These are phyloP conservation scores for Muscina levida DNA, from an alignment of 2,888 invertebrate genomes.

Conservation along the genomic window DNA sequence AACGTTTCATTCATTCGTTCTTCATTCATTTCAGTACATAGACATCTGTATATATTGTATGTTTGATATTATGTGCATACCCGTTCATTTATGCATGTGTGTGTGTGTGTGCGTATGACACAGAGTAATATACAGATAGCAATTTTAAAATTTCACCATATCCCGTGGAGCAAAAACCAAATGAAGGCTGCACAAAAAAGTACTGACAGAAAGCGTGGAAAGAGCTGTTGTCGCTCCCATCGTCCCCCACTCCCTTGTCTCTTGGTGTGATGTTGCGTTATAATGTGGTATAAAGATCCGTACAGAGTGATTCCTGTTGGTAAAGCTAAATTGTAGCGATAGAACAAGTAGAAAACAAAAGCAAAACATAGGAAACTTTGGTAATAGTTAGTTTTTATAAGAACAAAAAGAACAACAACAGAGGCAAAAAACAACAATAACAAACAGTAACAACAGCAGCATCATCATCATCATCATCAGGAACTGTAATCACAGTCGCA, in stretches of 20 bases:
- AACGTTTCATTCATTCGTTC: slow-evolving; percentile 57
- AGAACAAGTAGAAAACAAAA: slow-evolving; percentile 41
- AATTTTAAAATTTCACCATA: slow-evolving; percentile 55
- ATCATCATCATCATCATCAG: background rate
- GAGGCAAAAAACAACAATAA: background rate
- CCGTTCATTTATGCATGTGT: background rate
- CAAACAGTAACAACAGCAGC: background rate
- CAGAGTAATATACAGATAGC: slow-evolving; percentile 48
- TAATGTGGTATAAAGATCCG: background rate
- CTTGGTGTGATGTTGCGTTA: slow-evolving; percentile 4
- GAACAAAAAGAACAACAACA: slow-evolving; percentile 29
- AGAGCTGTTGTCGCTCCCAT: slow-evolving; percentile 19
- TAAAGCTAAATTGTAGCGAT: slow-evolving; percentile 59
- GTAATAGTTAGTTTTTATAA: slow-evolving; percentile 26
- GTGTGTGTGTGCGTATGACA: slow-evolving; percentile 42
- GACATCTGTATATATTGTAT: background rate
- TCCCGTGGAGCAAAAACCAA: slow-evolving; percentile 41
- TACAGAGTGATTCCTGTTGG: slow-evolving; percentile 34
- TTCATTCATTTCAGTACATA: slow-evolving; percentile 48
- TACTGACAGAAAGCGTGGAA: background rate
- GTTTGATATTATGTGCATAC: background rate
- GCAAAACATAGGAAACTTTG: slow-evolving; percentile 44
- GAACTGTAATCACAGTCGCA: background rate
- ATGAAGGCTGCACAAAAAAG: background rate
- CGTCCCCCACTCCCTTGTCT: background rate